A percentile compares a stretch with the other conserved stretches of the same genome.
These are phyloP conservation scores for Sciurus vulgaris DNA, from an alignment of 2,797 vertebrate genomes.

Conservation along the genomic window DNA sequence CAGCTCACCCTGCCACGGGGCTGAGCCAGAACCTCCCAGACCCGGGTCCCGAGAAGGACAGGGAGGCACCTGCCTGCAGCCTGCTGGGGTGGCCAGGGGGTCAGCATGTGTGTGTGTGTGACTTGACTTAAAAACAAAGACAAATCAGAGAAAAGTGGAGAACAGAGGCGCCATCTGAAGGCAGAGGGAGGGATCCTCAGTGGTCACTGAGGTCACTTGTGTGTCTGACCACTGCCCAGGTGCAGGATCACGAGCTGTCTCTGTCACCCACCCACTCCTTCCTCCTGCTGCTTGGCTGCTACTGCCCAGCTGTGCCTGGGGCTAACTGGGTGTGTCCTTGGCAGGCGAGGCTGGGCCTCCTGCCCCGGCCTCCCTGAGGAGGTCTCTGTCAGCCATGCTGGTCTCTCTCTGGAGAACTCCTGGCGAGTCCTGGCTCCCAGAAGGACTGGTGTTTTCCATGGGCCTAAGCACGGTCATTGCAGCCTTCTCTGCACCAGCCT, in stretches of 20 bases:
- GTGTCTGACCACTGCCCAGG: background rate
- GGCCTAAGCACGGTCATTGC: rapidly evolving
- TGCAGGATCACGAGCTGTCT: background rate
- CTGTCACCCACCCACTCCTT: too few relatives aligned
- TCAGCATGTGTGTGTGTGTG: background rate
- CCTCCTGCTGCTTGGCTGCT: too few relatives aligned
- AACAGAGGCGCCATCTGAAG: background rate
- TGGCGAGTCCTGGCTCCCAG: background rate
- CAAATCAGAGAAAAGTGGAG: too few relatives aligned
- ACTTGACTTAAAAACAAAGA: background rate
- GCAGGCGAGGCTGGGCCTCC: background rate
- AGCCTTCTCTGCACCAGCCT: background rate
- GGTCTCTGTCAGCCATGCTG: background rate
- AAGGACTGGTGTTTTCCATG: background rate
- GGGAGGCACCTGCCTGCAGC: background rate
- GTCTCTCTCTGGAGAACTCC: background rate
- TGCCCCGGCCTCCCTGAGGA: background rate
- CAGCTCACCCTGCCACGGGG: too few relatives aligned
- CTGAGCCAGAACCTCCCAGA: too few relatives aligned
- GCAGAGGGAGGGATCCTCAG: background rate
- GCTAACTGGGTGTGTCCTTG: background rate
- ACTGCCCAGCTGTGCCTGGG: rapidly evolving
- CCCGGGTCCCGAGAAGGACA: background rate
- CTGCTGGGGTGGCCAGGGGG: background rate
- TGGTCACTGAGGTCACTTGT: too few relatives aligned